phyloP scores from a whole-genome alignment of 2,113 vertebrate genomes.

The Pimephales promelas region DNA sequence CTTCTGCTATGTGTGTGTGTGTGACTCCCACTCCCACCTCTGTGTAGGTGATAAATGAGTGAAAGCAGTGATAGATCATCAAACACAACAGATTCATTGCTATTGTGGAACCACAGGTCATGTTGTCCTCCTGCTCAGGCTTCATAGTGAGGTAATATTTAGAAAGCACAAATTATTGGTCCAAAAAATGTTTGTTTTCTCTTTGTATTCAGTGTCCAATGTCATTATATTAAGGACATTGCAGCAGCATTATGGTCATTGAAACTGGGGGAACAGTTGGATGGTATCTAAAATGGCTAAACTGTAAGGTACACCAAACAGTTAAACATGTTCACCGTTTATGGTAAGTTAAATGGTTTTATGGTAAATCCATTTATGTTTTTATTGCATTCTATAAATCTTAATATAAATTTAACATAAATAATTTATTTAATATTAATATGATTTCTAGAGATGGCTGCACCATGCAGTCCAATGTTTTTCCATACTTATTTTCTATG shows the following conservation, averaged over 20 bases:
- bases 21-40: constrained; percentile 29
- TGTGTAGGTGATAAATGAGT: constrained; percentile 50
- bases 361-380: too few relatives aligned
- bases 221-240: background rate
- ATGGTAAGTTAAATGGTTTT: too few relatives aligned
- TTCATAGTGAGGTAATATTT: constrained; percentile 29
- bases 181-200: constrained; percentile 13
- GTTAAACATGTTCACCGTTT: too few relatives aligned
- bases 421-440: background rate
- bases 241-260: background rate
- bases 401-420: background rate
- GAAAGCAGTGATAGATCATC: constrained; percentile 44
- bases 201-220: background rate
- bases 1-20: constrained; percentile 41
- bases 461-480: background rate
- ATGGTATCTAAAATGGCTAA: background rate
- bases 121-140: constrained; percentile 9
- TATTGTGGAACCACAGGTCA: constrained; percentile 36
- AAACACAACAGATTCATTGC: constrained; percentile 44
- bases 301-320: too few relatives aligned
- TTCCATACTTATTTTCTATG: background rate
- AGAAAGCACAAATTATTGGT: background rate
- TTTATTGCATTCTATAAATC: background rate
- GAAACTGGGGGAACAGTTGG: background rate
- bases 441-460: background rate